Evolutionary conservation across 1,140 invertebrate species (phyloP).

Genomic region (Tetranychus cinnabarinus): DNA sequence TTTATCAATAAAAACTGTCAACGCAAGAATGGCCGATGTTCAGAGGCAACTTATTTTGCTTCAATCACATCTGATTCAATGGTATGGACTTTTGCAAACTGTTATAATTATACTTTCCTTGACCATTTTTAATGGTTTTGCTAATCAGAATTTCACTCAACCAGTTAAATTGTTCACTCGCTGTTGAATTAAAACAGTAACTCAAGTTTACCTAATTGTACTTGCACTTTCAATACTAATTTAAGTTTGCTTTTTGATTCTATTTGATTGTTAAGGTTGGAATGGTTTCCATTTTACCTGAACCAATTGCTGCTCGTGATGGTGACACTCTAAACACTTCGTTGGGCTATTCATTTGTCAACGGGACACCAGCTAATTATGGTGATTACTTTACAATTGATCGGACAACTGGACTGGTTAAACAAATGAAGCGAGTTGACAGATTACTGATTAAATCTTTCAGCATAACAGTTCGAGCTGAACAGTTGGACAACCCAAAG

Average conservation of each 20-base stretch:
- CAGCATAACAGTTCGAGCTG: slow-evolving; percentile 50
- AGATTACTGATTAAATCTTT: slow-evolving; percentile 45
- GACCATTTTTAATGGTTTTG: not conserved
- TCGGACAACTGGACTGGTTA: slow-evolving; percentile 41
- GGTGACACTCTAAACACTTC: slow-evolving; percentile 59
- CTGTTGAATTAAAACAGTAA: no score
- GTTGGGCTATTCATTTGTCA: slow-evolving; percentile 53
- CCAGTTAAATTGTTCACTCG: no score
- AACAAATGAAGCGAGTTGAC: slow-evolving; percentile 51
- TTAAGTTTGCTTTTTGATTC: no score
- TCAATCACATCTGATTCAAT: slow-evolving; percentile 9
- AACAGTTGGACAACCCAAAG: slow-evolving; percentile 47
- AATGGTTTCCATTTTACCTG: slow-evolving; percentile 52
- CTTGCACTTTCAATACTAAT: no score
- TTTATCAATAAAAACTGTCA: slow-evolving; percentile 51
- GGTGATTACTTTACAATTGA: slow-evolving; percentile 13
- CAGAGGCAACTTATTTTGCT: slow-evolving; percentile 12
- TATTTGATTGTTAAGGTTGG: slow-evolving; percentile 26
- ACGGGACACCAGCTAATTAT: slow-evolving; percentile 26
- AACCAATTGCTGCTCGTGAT: slow-evolving; percentile 63
- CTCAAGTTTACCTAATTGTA: no score
- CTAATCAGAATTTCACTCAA: no score
- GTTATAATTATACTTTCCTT: not conserved
- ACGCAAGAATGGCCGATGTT: slow-evolving; percentile 9
- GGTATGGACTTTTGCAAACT: slow-evolving; percentile 1